Evolutionary conservation across 2,113 vertebrate species (phyloP).

Genomic region (Myotis lucifugus): DNA sequence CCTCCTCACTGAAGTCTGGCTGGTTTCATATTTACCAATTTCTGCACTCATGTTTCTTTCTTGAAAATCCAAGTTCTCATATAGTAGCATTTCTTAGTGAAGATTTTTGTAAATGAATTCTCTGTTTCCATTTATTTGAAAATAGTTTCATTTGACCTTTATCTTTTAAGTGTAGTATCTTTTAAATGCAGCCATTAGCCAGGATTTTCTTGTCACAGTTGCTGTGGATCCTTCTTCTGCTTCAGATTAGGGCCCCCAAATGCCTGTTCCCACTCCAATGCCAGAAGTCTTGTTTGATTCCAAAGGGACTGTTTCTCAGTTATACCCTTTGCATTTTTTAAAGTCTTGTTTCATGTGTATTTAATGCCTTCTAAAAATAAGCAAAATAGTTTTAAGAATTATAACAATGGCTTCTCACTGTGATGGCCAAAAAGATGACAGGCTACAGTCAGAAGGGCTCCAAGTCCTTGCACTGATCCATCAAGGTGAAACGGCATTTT

Average conservation of each 20-base stretch:
- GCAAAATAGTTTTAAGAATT: background rate
- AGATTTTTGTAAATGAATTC: background rate
- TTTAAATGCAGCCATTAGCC: background rate
- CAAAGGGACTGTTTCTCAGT: background rate
- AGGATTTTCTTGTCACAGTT: background rate
- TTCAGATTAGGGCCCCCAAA: background rate
- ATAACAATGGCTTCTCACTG: background rate
- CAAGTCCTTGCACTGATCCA: background rate
- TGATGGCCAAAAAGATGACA: background rate
- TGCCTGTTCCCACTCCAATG: background rate
- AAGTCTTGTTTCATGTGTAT: background rate
- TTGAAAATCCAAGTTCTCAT: background rate
- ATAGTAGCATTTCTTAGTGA: background rate
- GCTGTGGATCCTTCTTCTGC: too few relatives aligned
- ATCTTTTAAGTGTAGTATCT: background rate
- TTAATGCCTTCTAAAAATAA: conserved; percentile 1
- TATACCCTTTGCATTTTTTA: background rate
- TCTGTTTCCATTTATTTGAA: background rate
- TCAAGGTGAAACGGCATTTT: background rate
- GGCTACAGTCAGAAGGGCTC: background rate
- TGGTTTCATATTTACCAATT: background rate
- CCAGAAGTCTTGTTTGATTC: background rate
- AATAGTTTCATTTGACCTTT: background rate
- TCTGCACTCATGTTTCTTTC: background rate
- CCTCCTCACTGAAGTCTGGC: background rate